Base-by-base conservation (phyloP, 2,113 vertebrate species). In the Uria lomvia region DNA sequence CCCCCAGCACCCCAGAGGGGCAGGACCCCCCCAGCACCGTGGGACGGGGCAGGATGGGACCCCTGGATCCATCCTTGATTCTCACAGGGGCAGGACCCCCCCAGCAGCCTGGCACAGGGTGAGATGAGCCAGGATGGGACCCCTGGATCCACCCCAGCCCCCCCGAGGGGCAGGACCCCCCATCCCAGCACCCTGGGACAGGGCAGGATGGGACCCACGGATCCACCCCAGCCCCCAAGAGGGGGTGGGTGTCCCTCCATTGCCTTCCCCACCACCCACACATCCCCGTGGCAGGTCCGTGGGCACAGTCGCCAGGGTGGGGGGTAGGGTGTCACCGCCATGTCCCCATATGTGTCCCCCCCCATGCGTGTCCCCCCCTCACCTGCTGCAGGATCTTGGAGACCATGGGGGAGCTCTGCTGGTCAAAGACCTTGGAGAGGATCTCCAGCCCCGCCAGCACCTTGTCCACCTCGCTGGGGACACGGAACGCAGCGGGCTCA, bases 371-470 rank as follows among this genome's bases (percentile, higher is more conserved):
- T 40, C 49, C 49, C 47, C 20, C n/a, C 32, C 90, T 70, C 91
- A 99, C 99, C 99, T 99, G 99, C 92, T 99, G 99, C 94, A 99
- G 98, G 98, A 99, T 99, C 91, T 99, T 99, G 73, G 99, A 98
- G 67, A 99, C 98, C 98, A 98, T 98, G 70, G 99, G 98, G 1
- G 99, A 98, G 93, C 99, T 99, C 96, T 99, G 99, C 97, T 99
- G 99, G 98, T 99, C 99, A 68, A 99, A 99, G 34, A 99, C 99
- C 97, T 99, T 99, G 36, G 99, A 99, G 74, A 99, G 98, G 94
- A 99, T 99, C 98, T 99, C 99, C 90, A 99, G 97, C 52, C 99
- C 99, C 1, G 98, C 98, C 83, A 99, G 93, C 56, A 99, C 99
- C 79, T 99, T 99, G 97, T 99, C 99, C 96, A 99, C 99, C 95